Base-by-base conservation (phyloP, 2,888 invertebrate species). In the Phoenoteleia sp. region DNA sequence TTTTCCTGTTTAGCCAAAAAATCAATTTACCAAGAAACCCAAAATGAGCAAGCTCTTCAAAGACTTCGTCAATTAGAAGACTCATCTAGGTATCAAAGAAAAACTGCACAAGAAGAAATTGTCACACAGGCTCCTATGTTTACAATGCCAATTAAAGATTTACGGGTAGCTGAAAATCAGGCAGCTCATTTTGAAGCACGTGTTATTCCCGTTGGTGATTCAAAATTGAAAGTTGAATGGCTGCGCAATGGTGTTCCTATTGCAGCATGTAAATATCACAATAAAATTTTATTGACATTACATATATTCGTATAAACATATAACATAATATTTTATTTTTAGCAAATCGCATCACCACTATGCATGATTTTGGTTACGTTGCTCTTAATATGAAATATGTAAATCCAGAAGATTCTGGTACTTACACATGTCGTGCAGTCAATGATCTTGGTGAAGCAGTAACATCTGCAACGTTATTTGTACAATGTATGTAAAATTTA, bases 361-460 rank as follows among this genome's bases (percentile, higher is more conserved):
- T 99, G 97, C 98, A 99, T 92, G 99, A 99, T 93, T 99, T 99
- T 93, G 99, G 99, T 60, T 99, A 99, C 93, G 99, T 99, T 25
- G 98, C 99, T 42, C 95, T 98, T 17, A 98, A 98, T 90, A 97
- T 98, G 97, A 98, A 98, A 93, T 98, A 98, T 90, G 98, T 98
- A 0, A 98, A 98, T 92, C 98, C 99, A 21, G 98, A 98, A 94
- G 99, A 99, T 94, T 98, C 98, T 1, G 99, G 99, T 54, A 98
- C 98, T 42, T 99, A 99, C 94, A 99, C 99, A 1, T 98, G 99
- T 93, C 96, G 98, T 77, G 99, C 99, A 42, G 95, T 96, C 9
- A 99, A 99, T 91, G 98, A 98, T 88, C 95, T 99, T 74, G 99
- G 99, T 75, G 98, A 99, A 95, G 99, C 99, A 17, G 97, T 98